phyloP scores from a whole-genome alignment of 2,113 vertebrate genomes.

The Peromyscus polionotus region DNA sequence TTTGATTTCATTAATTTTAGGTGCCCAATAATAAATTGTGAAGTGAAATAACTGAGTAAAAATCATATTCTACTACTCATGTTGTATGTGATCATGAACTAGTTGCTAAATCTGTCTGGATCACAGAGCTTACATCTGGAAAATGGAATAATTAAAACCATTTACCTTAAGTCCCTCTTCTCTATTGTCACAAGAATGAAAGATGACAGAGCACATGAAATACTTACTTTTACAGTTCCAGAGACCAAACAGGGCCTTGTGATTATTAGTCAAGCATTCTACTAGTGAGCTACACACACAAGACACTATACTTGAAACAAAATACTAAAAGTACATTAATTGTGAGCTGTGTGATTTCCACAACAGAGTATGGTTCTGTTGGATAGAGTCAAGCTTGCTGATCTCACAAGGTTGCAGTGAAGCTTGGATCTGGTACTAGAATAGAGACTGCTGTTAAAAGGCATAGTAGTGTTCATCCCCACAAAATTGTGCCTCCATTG shows the following conservation, averaged over 20 bases:
- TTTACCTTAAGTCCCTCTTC: background rate
- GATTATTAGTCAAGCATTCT: background rate
- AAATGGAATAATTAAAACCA: slow-evolving; percentile 31
- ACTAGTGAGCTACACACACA: background rate
- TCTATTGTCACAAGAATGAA: background rate
- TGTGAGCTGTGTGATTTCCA: background rate
- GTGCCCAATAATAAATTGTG: background rate
- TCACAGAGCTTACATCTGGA: slow-evolving; percentile 31
- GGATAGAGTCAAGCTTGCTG: background rate
- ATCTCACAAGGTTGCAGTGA: background rate
- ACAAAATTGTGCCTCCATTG: background rate
- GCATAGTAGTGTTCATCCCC: background rate
- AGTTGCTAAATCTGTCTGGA: slow-evolving; percentile 10
- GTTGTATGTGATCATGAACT: background rate
- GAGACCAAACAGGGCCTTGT: background rate
- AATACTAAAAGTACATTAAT: background rate
- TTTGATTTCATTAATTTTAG: background rate
- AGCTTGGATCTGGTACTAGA: background rate
- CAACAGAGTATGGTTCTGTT: background rate
- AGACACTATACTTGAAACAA: background rate
- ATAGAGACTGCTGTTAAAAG: background rate
- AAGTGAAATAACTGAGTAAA: background rate
- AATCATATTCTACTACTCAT: background rate
- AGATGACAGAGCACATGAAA: background rate
- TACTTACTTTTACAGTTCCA: background rate